Conservation (phyloP, 2,888 invertebrate genomes). For the Teleogryllus oceanicus region DNA sequence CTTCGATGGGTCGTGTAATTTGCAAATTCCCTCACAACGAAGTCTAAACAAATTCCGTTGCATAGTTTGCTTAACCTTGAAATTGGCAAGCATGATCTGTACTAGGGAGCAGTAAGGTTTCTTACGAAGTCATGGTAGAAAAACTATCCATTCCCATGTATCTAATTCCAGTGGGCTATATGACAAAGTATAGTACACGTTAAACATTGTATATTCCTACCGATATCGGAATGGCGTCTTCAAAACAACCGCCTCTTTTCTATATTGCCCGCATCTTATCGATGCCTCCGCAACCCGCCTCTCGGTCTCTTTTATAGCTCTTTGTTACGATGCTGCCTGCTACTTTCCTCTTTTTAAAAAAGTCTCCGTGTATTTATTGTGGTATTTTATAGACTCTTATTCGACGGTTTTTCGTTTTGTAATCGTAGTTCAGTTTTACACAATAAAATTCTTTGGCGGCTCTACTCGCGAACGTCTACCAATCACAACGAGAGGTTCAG, state of each 20-base stretch:
- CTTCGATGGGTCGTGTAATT: no score
- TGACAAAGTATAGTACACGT: no score
- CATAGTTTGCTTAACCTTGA: no score
- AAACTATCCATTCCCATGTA: no score
- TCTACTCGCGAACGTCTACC: slow-evolving; percentile 1
- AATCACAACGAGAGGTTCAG: neutral
- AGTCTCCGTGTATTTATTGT: slow-evolving; percentile 3
- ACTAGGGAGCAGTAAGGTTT: no score
- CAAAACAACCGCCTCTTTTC: neutral
- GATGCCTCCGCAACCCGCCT: neutral
- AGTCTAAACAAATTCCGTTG: no score
- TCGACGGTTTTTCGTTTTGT: neutral
- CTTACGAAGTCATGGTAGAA: no score
- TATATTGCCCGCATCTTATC: slow-evolving; percentile 7
- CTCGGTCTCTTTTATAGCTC: neutral
- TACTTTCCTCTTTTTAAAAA: neutral
- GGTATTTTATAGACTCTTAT: slow-evolving; percentile 7
- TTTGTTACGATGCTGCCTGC: slow-evolving; percentile 6
- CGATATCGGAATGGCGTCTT: neutral
- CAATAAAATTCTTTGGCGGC: slow-evolving; percentile 8
- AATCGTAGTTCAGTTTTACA: slow-evolving; percentile 18
- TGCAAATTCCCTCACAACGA: no score
- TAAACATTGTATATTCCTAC: no score
- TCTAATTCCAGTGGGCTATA: no score
- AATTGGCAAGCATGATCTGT: no score